Evolutionary conservation across 2,113 vertebrate species (phyloP).

Genomic region (Eira barbara): DNA sequence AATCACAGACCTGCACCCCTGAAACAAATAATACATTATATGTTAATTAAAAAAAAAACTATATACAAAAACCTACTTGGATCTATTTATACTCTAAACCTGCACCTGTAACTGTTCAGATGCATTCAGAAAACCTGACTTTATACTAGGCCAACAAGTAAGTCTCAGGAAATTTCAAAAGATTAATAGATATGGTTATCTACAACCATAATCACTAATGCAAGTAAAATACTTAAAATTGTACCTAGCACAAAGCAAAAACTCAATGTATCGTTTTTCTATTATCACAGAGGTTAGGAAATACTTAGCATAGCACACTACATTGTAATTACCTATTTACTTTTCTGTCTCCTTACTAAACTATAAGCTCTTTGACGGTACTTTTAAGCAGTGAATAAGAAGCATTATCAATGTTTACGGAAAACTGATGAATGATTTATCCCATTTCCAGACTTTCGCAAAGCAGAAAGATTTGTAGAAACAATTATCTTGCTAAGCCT

Average conservation of each 20-base stretch:
- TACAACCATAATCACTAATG: neutral
- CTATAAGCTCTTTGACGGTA: neutral
- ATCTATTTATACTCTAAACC: neutral
- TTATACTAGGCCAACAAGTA: neutral
- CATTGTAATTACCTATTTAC: neutral
- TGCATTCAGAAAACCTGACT: neutral
- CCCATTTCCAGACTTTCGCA: neutral
- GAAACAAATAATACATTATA: too few species aligned
- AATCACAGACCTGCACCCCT: too few species aligned
- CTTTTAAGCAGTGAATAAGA: neutral
- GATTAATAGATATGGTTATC: neutral
- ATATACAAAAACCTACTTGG: neutral
- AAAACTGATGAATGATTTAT: neutral
- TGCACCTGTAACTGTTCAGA: neutral
- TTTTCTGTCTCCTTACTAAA: neutral
- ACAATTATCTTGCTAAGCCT: neutral
- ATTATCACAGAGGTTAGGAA: neutral
- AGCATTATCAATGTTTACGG: neutral
- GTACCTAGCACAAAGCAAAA: neutral
- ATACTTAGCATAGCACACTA: neutral
- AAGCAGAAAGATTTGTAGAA: neutral
- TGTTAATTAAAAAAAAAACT: neutral
- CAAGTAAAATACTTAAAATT: slow-evolving; percentile 17
- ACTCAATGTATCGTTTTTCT: neutral
- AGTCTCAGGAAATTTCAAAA: neutral